Evolutionary conservation across 2,113 vertebrate species (phyloP), one percentile per base, ranked within the genome.

Genomic region (Channa argus): DNA sequence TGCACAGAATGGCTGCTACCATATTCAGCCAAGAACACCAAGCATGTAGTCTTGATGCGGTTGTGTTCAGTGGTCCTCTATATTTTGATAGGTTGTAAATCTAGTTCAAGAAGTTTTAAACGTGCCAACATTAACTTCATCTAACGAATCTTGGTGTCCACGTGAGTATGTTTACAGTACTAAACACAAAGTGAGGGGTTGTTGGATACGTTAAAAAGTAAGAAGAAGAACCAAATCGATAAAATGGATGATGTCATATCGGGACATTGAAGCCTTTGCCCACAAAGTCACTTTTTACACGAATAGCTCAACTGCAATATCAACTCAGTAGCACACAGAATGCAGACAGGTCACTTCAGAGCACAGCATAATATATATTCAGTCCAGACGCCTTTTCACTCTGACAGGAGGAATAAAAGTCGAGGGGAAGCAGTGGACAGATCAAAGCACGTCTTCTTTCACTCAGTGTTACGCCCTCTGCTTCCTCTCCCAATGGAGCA

Each of bases 391-490:
- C 38, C 15, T 59, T 2, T 39, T n/a, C 9, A 12, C 1, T 14
- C 15, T 36, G 43, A 77, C 54, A 49, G 49, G 36, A 63, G 15
- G 45, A 63, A 71, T 9, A 55, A 61, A 55, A 46, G n/a, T 2
- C 5, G 1, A 60, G 15, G 24, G 5, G 34, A 52, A 50, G 13
- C 41, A 13, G 13, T 11, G 67, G 11, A 45, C 3, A 2, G 68
- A 74, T 86, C 77, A 78, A 74, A 86, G 45, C 7, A 0, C 0
- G 8, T 69, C 60, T 10, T 55, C 53, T n/a, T 13, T 12, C 11
- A 8, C 54, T 63, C 54, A 2, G 47, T 11, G 3, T 4, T 0
- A 59, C 62, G 33, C 60, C 61, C 68, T 60, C 68, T 44, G 60
- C 77, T 69, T 63, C 51, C 64, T 46, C 64, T 73, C 51, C n/a